Evolutionary conservation across 2,113 vertebrate genomes (phyloP), one percentile per base, ranked within the genome.

Genomic region (Datnioides undecimradiatus): DNA sequence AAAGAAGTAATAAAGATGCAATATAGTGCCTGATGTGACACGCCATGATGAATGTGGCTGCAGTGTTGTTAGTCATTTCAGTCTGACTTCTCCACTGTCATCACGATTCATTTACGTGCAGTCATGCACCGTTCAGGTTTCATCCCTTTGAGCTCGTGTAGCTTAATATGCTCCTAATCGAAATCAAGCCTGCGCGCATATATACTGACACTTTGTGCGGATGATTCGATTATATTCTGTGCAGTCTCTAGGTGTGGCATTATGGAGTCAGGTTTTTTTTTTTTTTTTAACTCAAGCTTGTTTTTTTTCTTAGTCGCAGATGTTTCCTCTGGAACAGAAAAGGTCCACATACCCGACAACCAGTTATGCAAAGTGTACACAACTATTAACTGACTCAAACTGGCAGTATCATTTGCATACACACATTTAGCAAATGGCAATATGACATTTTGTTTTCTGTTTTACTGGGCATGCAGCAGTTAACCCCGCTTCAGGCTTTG

Each of bases 21-120:
- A 71, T 65, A 73, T 31, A 59, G 52, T 36, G 64, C 34, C 19
- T 4, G 40, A 64, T 14, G 74, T 80, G 79, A 77, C 73, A 59
- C 27, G 48, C 52, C 38, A 40, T 83, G 87, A 88, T 87, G 65
- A 85, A 91, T 85, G 75, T 43, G 65, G 85, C 72, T 76, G 82
- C 63, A 29, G 29, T 16, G 89, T 77, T 66, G 75, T 82, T 83
- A 59, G 82, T 90, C 85, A 83, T 83, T 75, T 76, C 36, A 55
- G 66, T 84, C 76, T 59, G 84, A 87, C 64, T 74, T 84, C 81
- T 76, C 86, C 81, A 73, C 80, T 43, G 51, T 81, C 83, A 71
- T 38, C 40, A 11, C 67, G 78, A 83, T 79, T 87, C 64, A 79
- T 84, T 74, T 83, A 29, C 13, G 4, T 49, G 51, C 69, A 66